Base-by-base conservation (phyloP, 2,888 invertebrate species). In the Erebia epiphron region DNA sequence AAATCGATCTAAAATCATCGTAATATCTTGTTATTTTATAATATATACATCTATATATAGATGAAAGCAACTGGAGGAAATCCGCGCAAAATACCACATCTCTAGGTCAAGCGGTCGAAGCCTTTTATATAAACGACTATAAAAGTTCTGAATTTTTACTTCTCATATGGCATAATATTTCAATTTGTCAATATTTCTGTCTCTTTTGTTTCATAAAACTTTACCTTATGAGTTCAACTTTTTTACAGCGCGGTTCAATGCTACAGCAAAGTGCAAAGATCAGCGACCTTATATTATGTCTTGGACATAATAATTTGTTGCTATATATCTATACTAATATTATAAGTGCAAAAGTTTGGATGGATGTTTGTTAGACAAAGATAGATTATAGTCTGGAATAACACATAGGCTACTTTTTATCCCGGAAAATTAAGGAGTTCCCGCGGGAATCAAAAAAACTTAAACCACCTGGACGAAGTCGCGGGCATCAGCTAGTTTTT, bases 251-350 rank as follows among this genome's bases (percentile, higher is more conserved):
- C 54, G 21, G 61, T 68, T 70, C 65, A 70, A 43, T 61, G 70
- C 11, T 57, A 61, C 62, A 1, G 8, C 21, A 70, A 70, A 63
- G 46, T 16, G 10, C 18, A 63, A 63, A 70, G 70, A 57, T 67
- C 62, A 63, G 8, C 11, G n/a, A 16, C 46, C 46, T n/a, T 57
- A 14, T 26, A 57, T 26, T 11, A 13, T 21, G 26, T 26, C 26
- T 26, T 26, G 26, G 26, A 3, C 26, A 26, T 26, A 26, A 26
- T 54, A 54, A 21, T 10, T 18, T 14, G 7, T n/a, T n/a, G n/a
- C n/a, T n/a, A n/a, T n/a, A n/a, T n/a, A n/a, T n/a, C n/a, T n/a
- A n/a, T n/a, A n/a, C n/a, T n/a, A n/a, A n/a, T n/a, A n/a, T n/a
- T n/a, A n/a, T n/a, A n/a, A n/a, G n/a, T n/a, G n/a, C n/a, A n/a